Percentiles rank a stretch among this genome's conserved stretches.
These are phyloP conservation scores for Heterodera filipjevi DNA, from an alignment of 2,888 invertebrate species.

Conservation along the genomic window DNA sequence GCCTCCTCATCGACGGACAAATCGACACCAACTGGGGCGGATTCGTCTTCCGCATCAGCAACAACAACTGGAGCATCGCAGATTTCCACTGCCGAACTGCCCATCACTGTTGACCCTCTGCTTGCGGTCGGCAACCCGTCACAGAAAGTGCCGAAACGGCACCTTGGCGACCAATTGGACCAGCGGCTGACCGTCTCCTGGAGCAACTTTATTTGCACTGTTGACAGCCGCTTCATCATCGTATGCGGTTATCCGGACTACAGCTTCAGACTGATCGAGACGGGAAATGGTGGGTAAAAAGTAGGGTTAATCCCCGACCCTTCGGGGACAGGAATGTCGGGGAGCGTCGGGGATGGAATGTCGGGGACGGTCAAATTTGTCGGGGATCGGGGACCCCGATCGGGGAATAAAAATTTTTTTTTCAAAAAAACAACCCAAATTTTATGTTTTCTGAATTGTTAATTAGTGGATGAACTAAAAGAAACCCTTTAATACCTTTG, in stretches of 20 bases:
- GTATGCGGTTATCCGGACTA: slow-evolving; percentile 99
- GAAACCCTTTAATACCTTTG: too few relatives aligned
- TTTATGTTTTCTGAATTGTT: too few relatives aligned
- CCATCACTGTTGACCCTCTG: slow-evolving; percentile 92
- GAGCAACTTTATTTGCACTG: slow-evolving; percentile 95
- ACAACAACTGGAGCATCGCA: slow-evolving; percentile 33
- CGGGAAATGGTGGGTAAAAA: slow-evolving; percentile 90
- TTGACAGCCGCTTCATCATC: slow-evolving; percentile 91
- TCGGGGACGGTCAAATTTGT: too few relatives aligned
- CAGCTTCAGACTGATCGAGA: slow-evolving; percentile 94
- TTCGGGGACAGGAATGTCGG: too few relatives aligned
- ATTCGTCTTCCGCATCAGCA: slow-evolving; percentile 17
- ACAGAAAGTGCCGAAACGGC: slow-evolving; percentile 74
- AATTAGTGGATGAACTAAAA: too few relatives aligned
- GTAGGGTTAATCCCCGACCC: too few relatives aligned
- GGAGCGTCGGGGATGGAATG: too few relatives aligned
- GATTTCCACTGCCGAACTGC: slow-evolving; percentile 73
- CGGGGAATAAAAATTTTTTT: background rate
- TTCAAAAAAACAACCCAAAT: too few relatives aligned
- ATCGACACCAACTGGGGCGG: slow-evolving; percentile 19
- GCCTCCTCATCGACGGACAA: background rate
- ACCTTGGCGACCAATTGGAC: slow-evolving; percentile 72
- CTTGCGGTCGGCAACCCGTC: slow-evolving; percentile 74
- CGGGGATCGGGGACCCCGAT: too few relatives aligned
- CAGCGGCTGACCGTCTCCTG: slow-evolving; percentile 73